A percentile compares a stretch with the other conserved stretches of the same genome.
Evolutionary conservation across 2,797 vertebrate species (phyloP).

Genomic region (Hydrocynus forskahlii): DNA sequence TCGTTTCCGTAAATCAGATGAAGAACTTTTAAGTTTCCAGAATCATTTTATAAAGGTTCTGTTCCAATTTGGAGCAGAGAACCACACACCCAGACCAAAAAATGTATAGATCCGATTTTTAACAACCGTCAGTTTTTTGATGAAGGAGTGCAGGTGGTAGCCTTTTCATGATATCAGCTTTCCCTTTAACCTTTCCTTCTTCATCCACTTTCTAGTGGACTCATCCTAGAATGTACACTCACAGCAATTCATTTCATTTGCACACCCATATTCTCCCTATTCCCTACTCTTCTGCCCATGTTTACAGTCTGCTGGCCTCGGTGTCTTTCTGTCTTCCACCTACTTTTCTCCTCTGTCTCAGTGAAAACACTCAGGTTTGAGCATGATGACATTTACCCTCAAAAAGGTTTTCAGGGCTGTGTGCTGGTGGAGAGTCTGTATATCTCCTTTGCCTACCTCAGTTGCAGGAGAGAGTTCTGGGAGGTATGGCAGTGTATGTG

Average conservation of each 20-base stretch:
- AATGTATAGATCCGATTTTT: too few relatives aligned
- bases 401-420: too few relatives aligned
- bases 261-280: not conserved
- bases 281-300: not conserved
- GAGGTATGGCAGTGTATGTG: too few relatives aligned
- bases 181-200: not conserved
- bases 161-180: not conserved
- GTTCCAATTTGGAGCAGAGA: not conserved
- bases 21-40: too few relatives aligned
- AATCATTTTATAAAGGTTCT: too few relatives aligned
- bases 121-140: not conserved
- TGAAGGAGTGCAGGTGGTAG: not conserved
- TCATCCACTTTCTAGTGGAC: not conserved
- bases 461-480: too few relatives aligned
- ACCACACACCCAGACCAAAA: too few relatives aligned
- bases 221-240: not conserved
- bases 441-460: too few relatives aligned
- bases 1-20: too few relatives aligned
- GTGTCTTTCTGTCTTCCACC: not conserved
- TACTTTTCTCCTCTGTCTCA: not conserved
- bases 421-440: too few relatives aligned
- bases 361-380: too few relatives aligned
- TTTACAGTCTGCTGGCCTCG: not conserved
- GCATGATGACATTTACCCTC: too few relatives aligned
- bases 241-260: not conserved